These are phyloP conservation scores for Poecilia velifera DNA, from an alignment of 2,797 vertebrate species.

Conservation along the genomic window DNA sequence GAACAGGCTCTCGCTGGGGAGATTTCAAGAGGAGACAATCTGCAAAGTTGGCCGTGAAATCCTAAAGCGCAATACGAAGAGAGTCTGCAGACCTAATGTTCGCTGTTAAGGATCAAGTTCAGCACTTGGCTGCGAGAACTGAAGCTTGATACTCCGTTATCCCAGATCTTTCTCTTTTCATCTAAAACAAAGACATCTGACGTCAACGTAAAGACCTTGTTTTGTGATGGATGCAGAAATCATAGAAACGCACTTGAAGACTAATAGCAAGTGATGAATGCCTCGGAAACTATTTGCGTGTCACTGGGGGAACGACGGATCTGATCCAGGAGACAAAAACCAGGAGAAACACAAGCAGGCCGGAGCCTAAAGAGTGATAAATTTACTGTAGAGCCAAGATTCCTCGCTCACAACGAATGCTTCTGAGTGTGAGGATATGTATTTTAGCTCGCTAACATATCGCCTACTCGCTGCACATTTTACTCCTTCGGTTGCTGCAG, in stretches of 20 bases:
- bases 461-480: background rate
- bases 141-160: constrained; percentile 45
- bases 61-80: constrained; percentile 17
- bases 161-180: constrained; percentile 62
- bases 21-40: constrained; percentile 47
- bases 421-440: constrained; percentile 11
- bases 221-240: constrained; percentile 63
- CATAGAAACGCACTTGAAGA: constrained; percentile 53
- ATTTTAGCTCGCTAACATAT: background rate
- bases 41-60: constrained; percentile 37
- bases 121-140: constrained; percentile 47
- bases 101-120: constrained; percentile 49
- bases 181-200: constrained; percentile 59
- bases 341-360: constrained; percentile 24
- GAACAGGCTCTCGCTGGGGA: constrained; percentile 48
- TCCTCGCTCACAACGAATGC: constrained; percentile 9
- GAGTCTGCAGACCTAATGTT: constrained; percentile 41
- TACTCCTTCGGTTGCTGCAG: background rate
- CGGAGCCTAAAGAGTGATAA: constrained; percentile 39
- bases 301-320: constrained; percentile 37
- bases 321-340: constrained; percentile 43
- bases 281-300: constrained; percentile 42
- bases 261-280: constrained; percentile 62
- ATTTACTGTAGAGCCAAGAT: constrained; percentile 25
- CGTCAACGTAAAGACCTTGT: constrained; percentile 51